These are phyloP conservation scores for Plebejus melissa DNA, from an alignment of 2,888 invertebrate genomes.

Conservation along the genomic window DNA sequence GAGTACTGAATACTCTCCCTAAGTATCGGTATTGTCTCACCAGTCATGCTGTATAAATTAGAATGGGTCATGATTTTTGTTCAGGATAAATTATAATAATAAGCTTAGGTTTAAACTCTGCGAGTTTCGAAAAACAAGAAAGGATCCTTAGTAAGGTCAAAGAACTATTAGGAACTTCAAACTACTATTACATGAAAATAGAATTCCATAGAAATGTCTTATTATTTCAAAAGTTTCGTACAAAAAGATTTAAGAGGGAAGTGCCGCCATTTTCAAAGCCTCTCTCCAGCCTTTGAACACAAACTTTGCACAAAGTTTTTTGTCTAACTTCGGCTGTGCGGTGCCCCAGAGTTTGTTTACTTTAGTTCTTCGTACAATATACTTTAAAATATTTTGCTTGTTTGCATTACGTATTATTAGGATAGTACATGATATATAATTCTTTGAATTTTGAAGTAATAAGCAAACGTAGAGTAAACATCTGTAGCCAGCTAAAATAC, in stretches of 20 bases:
- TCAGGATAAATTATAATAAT: too few relatives aligned
- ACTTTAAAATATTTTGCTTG: background rate
- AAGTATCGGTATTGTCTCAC: too few relatives aligned
- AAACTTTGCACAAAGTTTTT: constrained; percentile 23
- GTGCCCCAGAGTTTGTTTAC: background rate
- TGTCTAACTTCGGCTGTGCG: constrained; percentile 15
- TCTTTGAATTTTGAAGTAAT: background rate
- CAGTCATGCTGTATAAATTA: too few relatives aligned
- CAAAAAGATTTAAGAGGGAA: constrained; percentile 17
- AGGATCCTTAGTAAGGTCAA: background rate
- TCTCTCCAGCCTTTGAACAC: constrained; percentile 13
- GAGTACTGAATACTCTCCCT: too few relatives aligned
- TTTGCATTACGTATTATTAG: background rate
- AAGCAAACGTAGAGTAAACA: background rate
- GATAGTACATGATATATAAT: background rate
- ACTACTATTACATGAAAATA: background rate
- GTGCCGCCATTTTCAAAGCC: constrained; percentile 9
- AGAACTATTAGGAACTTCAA: background rate
- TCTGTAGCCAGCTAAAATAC: too few relatives aligned
- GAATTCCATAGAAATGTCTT: background rate
- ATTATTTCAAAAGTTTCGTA: background rate
- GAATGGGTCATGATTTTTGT: too few relatives aligned
- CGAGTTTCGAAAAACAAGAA: background rate
- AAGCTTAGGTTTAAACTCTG: too few relatives aligned
- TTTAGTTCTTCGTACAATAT: background rate